Evolutionary conservation across 2,888 invertebrate species (phyloP), one percentile per base, ranked within the genome.

Genomic region (Oegoconia quadripuncta): DNA sequence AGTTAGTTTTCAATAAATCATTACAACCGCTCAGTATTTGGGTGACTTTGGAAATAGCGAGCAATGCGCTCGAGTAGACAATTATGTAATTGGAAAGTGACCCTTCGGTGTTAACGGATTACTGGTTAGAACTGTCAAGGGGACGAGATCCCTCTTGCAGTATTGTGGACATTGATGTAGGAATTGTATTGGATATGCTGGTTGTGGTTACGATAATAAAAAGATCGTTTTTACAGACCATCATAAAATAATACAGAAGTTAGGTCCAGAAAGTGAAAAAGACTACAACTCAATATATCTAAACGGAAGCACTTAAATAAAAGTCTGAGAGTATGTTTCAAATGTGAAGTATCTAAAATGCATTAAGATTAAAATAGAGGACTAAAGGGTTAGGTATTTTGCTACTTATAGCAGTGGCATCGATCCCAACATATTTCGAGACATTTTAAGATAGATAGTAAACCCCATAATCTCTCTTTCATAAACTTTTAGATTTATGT

Each of bases 71-170:
- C 59, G 64, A 69, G 57, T 64, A 67, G 63, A 68, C 71, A 73
- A 72, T 74, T 73, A 73, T 67, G 61, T 72, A 60, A 64, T 63
- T 61, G 57, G 56, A 53, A 64, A 71, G 58, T 73, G 75, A 74
- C 80, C 81, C 81, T 71, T 65, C 59, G 64, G 67, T 67, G 72
- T 73, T 69, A 72, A 65, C 72, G 77, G 75, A 81, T 80, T 80
- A 76, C 79, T 68, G 72, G 73, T 71, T 73, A 77, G 74, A 66
- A 63, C 72, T 74, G 76, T 73, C 78, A 72, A 34, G 13, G 35
- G 35, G 26, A 3, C 26, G 11, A 17, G 35, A 15, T 14, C 14
- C 35, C 34, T 34, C 23, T 34, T 34, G 16, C 12, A 32, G 20
- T 20, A 20, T 32, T 32, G 17, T n/a, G 17, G 29, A 9, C 6